Conservation (phyloP, 1,140 invertebrate species). For the Brachionus asplanchnoidis region DNA sequence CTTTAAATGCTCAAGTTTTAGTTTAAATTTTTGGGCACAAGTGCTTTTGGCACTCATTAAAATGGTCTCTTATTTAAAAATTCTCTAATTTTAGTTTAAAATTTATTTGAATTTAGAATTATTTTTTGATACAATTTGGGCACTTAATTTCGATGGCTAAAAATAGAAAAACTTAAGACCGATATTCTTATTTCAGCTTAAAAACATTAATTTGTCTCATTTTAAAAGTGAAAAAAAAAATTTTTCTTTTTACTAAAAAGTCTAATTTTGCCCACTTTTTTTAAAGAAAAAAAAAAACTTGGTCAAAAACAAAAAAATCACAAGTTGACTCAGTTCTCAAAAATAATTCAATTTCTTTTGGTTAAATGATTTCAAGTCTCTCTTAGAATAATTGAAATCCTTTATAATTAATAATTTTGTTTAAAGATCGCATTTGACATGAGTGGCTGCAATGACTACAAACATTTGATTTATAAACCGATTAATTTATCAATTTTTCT, state of each 20-base stretch:
- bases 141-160: too few relatives aligned
- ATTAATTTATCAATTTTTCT: constrained; percentile 18
- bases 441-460: constrained; percentile 3
- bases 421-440: constrained; percentile 11
- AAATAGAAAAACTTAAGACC: too few relatives aligned
- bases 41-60: too few relatives aligned
- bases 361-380: neutral
- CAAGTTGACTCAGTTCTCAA: neutral
- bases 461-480: neutral
- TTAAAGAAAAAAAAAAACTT: neutral
- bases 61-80: too few relatives aligned
- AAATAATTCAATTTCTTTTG: neutral
- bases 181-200: neutral
- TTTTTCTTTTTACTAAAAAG: neutral
- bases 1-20: too few relatives aligned
- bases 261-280: neutral
- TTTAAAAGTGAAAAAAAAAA: neutral
- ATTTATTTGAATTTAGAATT: too few relatives aligned
- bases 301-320: neutral
- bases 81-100: too few relatives aligned
- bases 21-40: too few relatives aligned
- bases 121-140: too few relatives aligned
- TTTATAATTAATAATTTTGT: too few relatives aligned
- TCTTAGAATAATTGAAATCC: too few relatives aligned
- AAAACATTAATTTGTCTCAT: neutral